Base-by-base conservation (phyloP, 1,140 invertebrate genomes). In the Leptonema lineaticorne region DNA sequence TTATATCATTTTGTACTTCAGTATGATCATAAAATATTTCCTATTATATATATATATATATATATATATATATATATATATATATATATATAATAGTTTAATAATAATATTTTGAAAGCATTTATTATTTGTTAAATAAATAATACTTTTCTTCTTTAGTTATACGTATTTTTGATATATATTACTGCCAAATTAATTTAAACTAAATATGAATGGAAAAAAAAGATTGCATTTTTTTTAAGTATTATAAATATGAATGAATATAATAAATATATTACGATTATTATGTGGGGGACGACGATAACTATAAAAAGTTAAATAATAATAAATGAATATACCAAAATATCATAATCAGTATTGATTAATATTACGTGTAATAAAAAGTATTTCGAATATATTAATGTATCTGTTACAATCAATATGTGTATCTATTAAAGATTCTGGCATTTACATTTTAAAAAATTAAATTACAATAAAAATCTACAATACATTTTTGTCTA, bases 351-450 rank as follows among this genome's bases (percentile, higher is more conserved):
- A 28, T 24, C 62, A 64, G 62, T 64, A 64, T 64, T 64, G 62
- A 29, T 64, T 6, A 50, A 64, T 50, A 22, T 64, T 64, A 50
- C 26, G 14, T 48, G 16, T 27, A 63, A 27, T 9, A 20, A 53
- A 48, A 64, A 64, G 62, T 64, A 64, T 64, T 64, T 64, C 29
- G 18, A 64, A 45, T 45, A 45, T 33, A 62, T 45, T 22, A 45
- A 62, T 24, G 4, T 60, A 63, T 46, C 9, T 63, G 41, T 50
- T 64, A 24, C 20, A 41, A 45, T 50, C 41, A 50, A 62, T 62
- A 24, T 50, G 41, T 63, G 20, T 64, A 14, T 16, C 22, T 53
- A 50, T 50, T 29, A 64, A 45, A 50, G 50, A 64, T 64, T 50
- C 62, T 64, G 62, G 30, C 46, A 50, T 50, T 64, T 29, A 64